Percentiles rank a stretch among this genome's conserved stretches.
Conservation (phyloP, 1,140 invertebrate genomes). For the Heliconius himera region DNA sequence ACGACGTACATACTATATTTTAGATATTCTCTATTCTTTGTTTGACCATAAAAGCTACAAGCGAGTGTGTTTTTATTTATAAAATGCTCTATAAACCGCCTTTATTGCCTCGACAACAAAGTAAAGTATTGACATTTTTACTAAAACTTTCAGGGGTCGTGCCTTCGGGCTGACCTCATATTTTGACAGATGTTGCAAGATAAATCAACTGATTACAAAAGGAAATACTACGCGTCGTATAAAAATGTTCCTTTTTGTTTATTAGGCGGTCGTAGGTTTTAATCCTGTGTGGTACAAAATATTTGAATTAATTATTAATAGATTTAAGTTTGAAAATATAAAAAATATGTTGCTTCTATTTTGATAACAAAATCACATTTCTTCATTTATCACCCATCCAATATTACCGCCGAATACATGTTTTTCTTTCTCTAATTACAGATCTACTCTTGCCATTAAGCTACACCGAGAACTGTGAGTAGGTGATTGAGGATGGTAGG, state of each 20-base stretch:
- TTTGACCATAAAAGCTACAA: not conserved
- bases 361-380: too few species aligned
- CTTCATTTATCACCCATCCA: too few species aligned
- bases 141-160: slow-evolving; percentile 2
- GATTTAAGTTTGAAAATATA: too few species aligned
- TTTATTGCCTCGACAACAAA: slow-evolving; percentile 7
- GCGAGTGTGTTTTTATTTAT: slow-evolving; percentile 5
- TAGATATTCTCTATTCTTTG: not conserved
- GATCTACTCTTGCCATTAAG: too few species aligned
- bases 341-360: too few species aligned
- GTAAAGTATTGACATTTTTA: slow-evolving; percentile 14
- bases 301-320: not conserved
- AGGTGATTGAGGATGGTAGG: too few species aligned
- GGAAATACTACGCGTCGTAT: not conserved
- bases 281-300: not conserved
- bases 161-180: slow-evolving; percentile 7
- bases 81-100: not conserved
- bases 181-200: slow-evolving; percentile 5
- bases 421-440: too few species aligned
- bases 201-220: slow-evolving; percentile 1
- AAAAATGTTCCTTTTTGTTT: not conserved
- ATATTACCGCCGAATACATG: too few species aligned
- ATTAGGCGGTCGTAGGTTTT: not conserved
- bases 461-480: too few species aligned
- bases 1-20: too few species aligned